These are phyloP conservation scores for Atlantisia rogersi DNA, from an alignment of 2,113 vertebrate genomes.

Conservation along the genomic window DNA sequence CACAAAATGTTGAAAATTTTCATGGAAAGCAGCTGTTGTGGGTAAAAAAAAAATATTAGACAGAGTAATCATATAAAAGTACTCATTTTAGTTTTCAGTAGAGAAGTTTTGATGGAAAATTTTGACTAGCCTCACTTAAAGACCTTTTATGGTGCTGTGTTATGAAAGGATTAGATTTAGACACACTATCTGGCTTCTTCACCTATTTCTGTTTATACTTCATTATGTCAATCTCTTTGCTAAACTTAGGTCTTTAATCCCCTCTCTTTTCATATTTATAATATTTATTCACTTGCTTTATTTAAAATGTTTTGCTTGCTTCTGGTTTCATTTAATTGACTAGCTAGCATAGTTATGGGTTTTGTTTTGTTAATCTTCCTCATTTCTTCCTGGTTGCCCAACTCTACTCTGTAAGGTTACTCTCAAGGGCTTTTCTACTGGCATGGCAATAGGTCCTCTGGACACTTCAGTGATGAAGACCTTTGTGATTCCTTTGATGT, in stretches of 20 bases:
- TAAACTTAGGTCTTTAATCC: background rate
- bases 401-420: background rate
- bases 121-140: background rate
- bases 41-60: background rate
- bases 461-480: background rate
- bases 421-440: background rate
- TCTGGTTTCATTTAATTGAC: background rate
- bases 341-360: background rate
- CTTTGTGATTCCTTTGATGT: background rate
- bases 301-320: background rate
- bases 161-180: constrained; percentile 15
- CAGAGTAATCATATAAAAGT: background rate
- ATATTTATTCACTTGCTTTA: background rate
- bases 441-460: background rate
- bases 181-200: background rate
- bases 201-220: background rate
- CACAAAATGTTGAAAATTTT: constrained; percentile 46
- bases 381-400: background rate
- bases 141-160: constrained; percentile 10
- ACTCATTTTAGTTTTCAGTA: background rate
- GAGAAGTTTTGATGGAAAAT: constrained; percentile 27
- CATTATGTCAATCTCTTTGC: background rate
- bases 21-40: constrained; percentile 59
- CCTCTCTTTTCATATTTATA: background rate
- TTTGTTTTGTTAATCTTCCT: background rate